Evolutionary conservation across 2,797 vertebrate species (phyloP).

Genomic region (Knipowitschia caucasica): DNA sequence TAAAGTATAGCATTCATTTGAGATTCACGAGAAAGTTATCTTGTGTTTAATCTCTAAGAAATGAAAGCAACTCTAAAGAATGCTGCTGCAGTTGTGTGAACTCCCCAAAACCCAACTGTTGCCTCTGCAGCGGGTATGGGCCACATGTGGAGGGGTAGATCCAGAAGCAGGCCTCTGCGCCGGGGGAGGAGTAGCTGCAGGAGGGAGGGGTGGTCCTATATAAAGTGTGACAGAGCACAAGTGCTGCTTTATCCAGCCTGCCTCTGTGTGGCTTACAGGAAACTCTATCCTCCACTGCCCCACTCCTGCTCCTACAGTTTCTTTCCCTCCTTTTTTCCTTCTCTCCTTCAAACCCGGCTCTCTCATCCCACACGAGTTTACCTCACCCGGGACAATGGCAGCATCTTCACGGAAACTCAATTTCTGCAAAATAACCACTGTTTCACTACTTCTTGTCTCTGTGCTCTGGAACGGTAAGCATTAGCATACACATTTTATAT

Average conservation of each 20-base stretch:
- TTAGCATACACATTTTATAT: no score
- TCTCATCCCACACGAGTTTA: conserved; percentile 15
- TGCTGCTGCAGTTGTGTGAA: conserved; percentile 7
- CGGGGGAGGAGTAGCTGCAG: conserved; percentile 13
- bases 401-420: conserved; percentile 39
- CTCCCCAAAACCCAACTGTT: conserved; percentile 20
- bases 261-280: conserved; percentile 64
- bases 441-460: conserved; percentile 40
- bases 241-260: conserved; percentile 68
- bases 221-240: conserved; percentile 71
- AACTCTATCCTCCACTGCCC: conserved; percentile 58
- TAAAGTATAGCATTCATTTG: no score
- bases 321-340: conserved; percentile 43
- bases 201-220: conserved; percentile 39
- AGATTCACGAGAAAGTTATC: no score
- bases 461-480: conserved; percentile 39
- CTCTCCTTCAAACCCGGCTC: conserved; percentile 31
- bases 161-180: conserved; percentile 54
- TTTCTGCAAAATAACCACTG: conserved; percentile 23
- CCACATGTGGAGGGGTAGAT: conserved; percentile 54
- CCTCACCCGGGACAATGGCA: conserved; percentile 58
- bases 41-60: no score
- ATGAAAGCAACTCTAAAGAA: conserved; percentile 23
- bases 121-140: conserved; percentile 40
- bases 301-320: conserved; percentile 32